A percentile compares a stretch with the other conserved stretches of the same genome.
Conservation (phyloP, 2,113 vertebrate species). For the Etia nguti region DNA sequence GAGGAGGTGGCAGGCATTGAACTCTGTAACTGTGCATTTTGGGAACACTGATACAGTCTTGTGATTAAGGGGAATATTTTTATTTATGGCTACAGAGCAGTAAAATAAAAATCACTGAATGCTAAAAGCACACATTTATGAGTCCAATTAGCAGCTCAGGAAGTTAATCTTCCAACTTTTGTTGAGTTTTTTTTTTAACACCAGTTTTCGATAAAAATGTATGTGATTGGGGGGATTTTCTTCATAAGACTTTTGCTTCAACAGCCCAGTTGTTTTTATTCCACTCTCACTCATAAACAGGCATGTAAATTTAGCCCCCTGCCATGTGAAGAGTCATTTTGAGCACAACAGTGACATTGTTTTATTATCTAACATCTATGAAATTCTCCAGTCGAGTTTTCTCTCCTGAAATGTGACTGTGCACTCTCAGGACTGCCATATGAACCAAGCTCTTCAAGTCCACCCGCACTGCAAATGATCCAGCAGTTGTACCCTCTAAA, state of each 20-base stretch:
- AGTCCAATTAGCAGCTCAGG: not conserved
- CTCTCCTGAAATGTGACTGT: not conserved
- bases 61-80: not conserved
- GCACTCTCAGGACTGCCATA: not conserved
- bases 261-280: not conserved
- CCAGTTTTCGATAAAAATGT: not conserved
- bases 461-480: not conserved
- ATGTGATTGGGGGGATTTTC: not conserved
- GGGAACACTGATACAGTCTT: not conserved
- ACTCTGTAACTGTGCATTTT: not conserved
- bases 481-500: not conserved
- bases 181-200: not conserved
- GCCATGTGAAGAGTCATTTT: not conserved
- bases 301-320: not conserved
- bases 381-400: not conserved
- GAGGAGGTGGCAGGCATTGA: not conserved
- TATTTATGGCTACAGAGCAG: not conserved
- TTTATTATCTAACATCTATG: not conserved
- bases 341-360: not conserved
- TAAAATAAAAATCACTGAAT: not conserved
- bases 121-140: not conserved
- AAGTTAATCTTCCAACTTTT: not conserved
- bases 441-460: not conserved
- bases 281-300: not conserved
- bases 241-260: not conserved